phyloP scores from a whole-genome alignment of 2,797 vertebrate species.

The Spondyliosoma cantharus region DNA sequence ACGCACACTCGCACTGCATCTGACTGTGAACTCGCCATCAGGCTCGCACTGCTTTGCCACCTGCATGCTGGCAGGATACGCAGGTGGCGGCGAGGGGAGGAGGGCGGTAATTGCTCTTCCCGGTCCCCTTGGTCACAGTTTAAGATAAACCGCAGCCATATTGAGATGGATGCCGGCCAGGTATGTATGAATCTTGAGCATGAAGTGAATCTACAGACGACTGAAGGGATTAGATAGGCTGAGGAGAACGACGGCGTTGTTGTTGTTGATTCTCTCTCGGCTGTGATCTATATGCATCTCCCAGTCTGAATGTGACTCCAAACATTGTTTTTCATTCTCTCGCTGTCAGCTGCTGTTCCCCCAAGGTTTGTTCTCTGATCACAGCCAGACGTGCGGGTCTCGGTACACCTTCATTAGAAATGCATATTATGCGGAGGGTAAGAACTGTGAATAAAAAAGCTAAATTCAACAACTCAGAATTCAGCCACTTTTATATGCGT shows the following conservation, averaged over 20 bases:
- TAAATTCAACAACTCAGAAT: conserved; percentile 32
- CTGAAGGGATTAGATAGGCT: conserved; percentile 24
- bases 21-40: conserved; percentile 39
- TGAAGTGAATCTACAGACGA: conserved; percentile 38
- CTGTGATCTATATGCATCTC: conserved; percentile 41
- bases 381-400: conserved; percentile 46
- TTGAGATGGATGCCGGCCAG: conserved; percentile 55
- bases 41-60: conserved; percentile 40
- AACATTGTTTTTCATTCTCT: conserved; percentile 26
- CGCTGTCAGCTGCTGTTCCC: conserved; percentile 49
- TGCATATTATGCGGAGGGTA: conserved; percentile 65
- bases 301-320: conserved; percentile 28
- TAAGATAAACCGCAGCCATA: conserved; percentile 57
- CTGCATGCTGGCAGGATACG: conserved; percentile 43
- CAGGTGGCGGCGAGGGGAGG: conserved; percentile 46
- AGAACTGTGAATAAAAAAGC: conserved; percentile 47
- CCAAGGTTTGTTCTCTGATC: conserved; percentile 48
- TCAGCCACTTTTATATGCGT: conserved; percentile 16
- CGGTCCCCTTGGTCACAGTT: conserved; percentile 57
- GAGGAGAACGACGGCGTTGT: not conserved
- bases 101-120: conserved; percentile 52
- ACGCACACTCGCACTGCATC: conserved; percentile 35
- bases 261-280: conserved; percentile 16
- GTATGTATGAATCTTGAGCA: conserved; percentile 22
- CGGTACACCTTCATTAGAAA: conserved; percentile 58